Percentiles rank a stretch among this genome's conserved stretches.
Evolutionary conservation across 2,888 invertebrate genomes (phyloP).

Genomic region (Clepsis dumicolana): DNA sequence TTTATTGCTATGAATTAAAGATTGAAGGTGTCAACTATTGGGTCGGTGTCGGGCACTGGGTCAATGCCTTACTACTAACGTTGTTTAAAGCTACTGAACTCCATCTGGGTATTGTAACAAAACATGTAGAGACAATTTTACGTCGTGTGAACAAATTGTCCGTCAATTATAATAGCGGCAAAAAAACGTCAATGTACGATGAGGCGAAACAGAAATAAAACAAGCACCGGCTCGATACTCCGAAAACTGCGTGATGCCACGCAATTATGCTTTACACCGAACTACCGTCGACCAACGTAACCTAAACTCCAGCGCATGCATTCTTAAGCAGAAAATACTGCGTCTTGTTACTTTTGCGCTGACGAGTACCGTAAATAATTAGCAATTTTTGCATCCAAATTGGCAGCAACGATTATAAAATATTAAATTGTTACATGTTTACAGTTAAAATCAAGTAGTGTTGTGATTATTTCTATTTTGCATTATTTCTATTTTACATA

Average conservation of each 20-base stretch:
- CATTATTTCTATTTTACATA: neutral
- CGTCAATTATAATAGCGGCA: slow-evolving; percentile 39
- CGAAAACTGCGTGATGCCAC: slow-evolving; percentile 45
- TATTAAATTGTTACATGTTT: slow-evolving; percentile 15
- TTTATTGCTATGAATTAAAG: too few species aligned
- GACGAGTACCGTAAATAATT: slow-evolving; percentile 22
- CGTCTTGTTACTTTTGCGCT: slow-evolving; percentile 2
- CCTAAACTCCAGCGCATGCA: slow-evolving; percentile 15
- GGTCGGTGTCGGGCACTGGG: too few species aligned
- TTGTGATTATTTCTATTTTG: neutral
- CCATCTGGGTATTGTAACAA: slow-evolving; percentile 11
- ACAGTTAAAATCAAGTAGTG: slow-evolving; percentile 11
- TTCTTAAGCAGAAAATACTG: neutral
- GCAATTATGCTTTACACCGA: slow-evolving; percentile 41
- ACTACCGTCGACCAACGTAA: slow-evolving; percentile 8
- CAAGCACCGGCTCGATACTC: slow-evolving; percentile 33
- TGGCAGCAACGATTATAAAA: slow-evolving; percentile 17
- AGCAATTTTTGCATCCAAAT: slow-evolving; percentile 30
- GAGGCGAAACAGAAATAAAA: slow-evolving; percentile 37
- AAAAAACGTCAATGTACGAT: slow-evolving; percentile 40
- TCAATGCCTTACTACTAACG: too few species aligned
- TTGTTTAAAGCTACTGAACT: slow-evolving; percentile 19
- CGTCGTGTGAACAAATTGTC: slow-evolving; percentile 40
- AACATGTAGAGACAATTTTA: slow-evolving; percentile 32
- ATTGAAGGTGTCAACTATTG: too few species aligned